A percentile compares a stretch with the other conserved stretches of the same genome.
These are phyloP conservation scores for Drosophila sproati DNA, from an alignment of 1,140 invertebrate species.

Conservation along the genomic window DNA sequence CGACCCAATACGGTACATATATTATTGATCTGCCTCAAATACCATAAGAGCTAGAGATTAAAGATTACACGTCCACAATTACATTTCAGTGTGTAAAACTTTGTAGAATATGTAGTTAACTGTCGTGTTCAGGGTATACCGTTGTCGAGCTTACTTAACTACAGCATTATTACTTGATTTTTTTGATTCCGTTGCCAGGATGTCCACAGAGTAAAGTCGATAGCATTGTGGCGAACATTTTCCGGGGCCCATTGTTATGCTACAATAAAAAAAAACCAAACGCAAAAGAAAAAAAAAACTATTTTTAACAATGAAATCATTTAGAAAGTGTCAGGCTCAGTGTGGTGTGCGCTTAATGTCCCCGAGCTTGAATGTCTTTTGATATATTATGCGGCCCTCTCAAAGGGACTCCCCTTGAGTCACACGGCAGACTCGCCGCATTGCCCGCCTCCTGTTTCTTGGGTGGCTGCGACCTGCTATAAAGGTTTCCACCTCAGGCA, in stretches of 20 bases:
- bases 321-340: constrained; percentile 64
- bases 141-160: too few species aligned
- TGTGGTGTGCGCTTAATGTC: constrained; percentile 27
- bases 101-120: background rate
- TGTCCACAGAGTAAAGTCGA: constrained; percentile 20
- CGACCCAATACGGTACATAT: too few species aligned
- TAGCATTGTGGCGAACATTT: constrained; percentile 53
- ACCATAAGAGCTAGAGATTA: too few species aligned
- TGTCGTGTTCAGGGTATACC: too few species aligned
- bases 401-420: too few species aligned
- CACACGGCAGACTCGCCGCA: constrained; percentile 18
- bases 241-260: constrained; percentile 43
- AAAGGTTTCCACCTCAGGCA: constrained; percentile 26
- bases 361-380: constrained; percentile 63
- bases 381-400: constrained; percentile 66
- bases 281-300: constrained; percentile 52
- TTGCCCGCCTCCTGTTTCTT: constrained; percentile 7
- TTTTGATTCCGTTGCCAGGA: constrained; percentile 32
- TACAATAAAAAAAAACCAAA: background rate
- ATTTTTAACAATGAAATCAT: constrained; percentile 78
- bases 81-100: background rate
- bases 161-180: background rate
- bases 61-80: too few species aligned
- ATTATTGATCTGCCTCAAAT: too few species aligned
- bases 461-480: background rate